Conservation (phyloP, 1,140 invertebrate species). For the Anagrus nilaparvatae region DNA sequence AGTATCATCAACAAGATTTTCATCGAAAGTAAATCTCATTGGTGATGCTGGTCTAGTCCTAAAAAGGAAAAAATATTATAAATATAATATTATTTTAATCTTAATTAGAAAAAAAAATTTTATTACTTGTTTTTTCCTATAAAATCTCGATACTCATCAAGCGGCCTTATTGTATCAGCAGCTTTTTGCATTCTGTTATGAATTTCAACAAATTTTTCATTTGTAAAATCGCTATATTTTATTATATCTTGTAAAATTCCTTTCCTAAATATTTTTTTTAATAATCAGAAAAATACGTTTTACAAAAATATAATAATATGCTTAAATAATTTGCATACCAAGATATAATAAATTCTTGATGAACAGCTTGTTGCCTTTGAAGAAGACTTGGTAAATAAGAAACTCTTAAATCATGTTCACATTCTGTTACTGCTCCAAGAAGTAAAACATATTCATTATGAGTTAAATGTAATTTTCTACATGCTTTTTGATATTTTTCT, state of each 20-base stretch:
- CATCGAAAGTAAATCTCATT: slow-evolving; percentile 72
- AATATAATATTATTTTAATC: slow-evolving; percentile 10
- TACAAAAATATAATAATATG: background rate
- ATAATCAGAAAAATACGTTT: background rate
- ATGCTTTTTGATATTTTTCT: slow-evolving; percentile 82
- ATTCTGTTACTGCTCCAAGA: slow-evolving; percentile 78
- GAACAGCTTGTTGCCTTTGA: slow-evolving; percentile 74
- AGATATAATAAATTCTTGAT: slow-evolving; percentile 67
- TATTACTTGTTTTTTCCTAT: slow-evolving; percentile 68
- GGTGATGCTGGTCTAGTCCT: slow-evolving; percentile 65
- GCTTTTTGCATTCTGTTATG: slow-evolving; percentile 58
- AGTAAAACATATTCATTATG: slow-evolving; percentile 91
- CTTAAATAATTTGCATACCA: slow-evolving; percentile 45
- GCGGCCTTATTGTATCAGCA: slow-evolving; percentile 62
- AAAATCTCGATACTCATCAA: slow-evolving; percentile 74
- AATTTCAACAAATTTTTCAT: slow-evolving; percentile 66
- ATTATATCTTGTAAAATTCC: slow-evolving; percentile 62
- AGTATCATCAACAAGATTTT: slow-evolving; percentile 71
- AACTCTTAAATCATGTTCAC: slow-evolving; percentile 74
- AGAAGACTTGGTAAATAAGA: slow-evolving; percentile 77
- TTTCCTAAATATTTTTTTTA: slow-evolving; percentile 45
- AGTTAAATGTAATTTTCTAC: slow-evolving; percentile 74
- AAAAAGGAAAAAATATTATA: slow-evolving; percentile 20
- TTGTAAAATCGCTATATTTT: slow-evolving; percentile 60
- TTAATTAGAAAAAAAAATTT: slow-evolving; percentile 5